Base-by-base conservation (phyloP, 2,888 invertebrate species). In the Tinea semifulvella region DNA sequence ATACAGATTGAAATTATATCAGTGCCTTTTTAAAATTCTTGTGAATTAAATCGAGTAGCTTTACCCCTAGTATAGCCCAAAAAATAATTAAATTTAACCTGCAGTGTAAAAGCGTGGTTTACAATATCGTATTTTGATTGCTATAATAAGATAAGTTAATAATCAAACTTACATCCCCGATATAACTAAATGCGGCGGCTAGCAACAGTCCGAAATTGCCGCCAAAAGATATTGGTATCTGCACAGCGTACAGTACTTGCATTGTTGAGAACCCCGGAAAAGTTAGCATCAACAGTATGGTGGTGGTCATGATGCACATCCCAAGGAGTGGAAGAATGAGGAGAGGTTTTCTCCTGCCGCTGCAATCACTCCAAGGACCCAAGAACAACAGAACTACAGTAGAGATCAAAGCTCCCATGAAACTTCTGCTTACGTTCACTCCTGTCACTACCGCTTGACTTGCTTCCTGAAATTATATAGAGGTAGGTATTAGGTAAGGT, bases 161-260 rank as follows among this genome's bases (percentile, higher is more conserved):
- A 27, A 14, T 27, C 10, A 48, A 49, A 75, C 91, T 88, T 50
- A 91, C 88, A 60, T 92, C 91, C 13, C 88, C 89, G 44, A 92
- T 85, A 61, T 92, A 89, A 62, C 89, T 89, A 71, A 92, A 89
- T 38, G 90, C 84, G 0, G 89, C 89, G 72, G 90, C 89, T 49
- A 90, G 83, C 70, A 90, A 82, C 42, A 89, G 81, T 54, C 89
- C 88, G 43, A 88, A 85, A 40, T 89, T 84, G 0, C 88, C 89
- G 20, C 87, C 86, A 20, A 85, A 69, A 46, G 89, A 89, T 81
- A 90, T 88, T 0, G 89, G 88, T 46, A 89, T 68, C 51, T 79
- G 75, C 3, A 81, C 75, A 3, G 63, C 60, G 47, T 81, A 82
- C 13, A 82, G 52, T 3, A 79, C 75, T 60, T 74, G 75, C 0